Conservation (phyloP, 2,797 vertebrate species). For the Phylloscopus collybita region DNA sequence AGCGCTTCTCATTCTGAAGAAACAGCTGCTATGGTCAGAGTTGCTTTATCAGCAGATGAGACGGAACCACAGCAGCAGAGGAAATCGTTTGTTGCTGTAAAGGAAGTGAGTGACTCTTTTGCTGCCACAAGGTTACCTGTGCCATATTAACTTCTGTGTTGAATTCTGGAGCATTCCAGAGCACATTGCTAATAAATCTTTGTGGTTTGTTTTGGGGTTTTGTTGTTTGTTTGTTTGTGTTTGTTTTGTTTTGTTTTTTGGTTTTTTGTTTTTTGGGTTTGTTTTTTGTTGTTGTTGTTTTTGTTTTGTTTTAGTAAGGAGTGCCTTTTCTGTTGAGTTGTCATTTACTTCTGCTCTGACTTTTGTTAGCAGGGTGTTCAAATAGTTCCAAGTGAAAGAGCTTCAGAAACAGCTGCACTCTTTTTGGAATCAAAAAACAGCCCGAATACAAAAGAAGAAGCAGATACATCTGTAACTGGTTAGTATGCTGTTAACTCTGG, state of each 20-base stretch:
- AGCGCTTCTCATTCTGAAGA: slow-evolving; percentile 34
- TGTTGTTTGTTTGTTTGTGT: no score
- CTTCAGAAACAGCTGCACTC: slow-evolving; percentile 79
- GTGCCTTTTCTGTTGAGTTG: neutral
- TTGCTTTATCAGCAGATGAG: slow-evolving; percentile 79
- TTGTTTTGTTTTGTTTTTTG: neutral
- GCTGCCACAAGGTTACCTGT: neutral
- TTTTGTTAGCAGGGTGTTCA: slow-evolving; percentile 80
- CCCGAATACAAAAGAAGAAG: slow-evolving; percentile 74
- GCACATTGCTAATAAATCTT: neutral
- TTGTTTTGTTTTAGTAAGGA: neutral
- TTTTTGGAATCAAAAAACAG: slow-evolving; percentile 82
- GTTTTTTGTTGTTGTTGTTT: neutral
- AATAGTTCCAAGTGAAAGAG: slow-evolving; percentile 79
- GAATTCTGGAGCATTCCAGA: neutral
- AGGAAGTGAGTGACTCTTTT: slow-evolving; percentile 85
- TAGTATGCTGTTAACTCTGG: slow-evolving; percentile 63
- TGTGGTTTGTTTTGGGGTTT: no score
- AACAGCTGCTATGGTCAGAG: slow-evolving; percentile 67
- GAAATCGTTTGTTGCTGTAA: slow-evolving; percentile 84
- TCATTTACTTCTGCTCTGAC: slow-evolving; percentile 39
- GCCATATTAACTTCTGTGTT: neutral
- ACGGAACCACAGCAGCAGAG: slow-evolving; percentile 83
- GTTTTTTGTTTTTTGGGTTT: no score
- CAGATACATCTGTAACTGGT: slow-evolving; percentile 78